phyloP scores from a whole-genome alignment of 2,888 invertebrate genomes.

The Drosophila ustulata region DNA sequence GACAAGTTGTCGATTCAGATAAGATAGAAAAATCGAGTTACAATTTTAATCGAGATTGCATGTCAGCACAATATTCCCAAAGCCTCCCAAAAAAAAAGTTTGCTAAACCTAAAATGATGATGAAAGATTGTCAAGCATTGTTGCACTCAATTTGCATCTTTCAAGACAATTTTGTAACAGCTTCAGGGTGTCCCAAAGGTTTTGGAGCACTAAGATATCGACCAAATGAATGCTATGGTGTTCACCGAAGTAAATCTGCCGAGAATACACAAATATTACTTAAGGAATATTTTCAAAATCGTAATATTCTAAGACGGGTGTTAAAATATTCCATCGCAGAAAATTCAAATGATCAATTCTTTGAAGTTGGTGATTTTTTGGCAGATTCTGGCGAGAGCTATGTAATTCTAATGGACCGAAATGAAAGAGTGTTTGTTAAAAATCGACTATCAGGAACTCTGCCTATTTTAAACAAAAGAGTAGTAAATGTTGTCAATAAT shows the following conservation, averaged over 20 bases:
- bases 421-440: slow-evolving; percentile 48
- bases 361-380: slow-evolving; percentile 47
- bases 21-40: slow-evolving; percentile 45
- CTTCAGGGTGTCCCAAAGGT: slow-evolving; percentile 68
- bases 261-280: slow-evolving; percentile 35
- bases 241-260: slow-evolving; percentile 46
- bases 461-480: slow-evolving; percentile 58
- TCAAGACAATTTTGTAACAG: slow-evolving; percentile 53
- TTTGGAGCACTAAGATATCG: slow-evolving; percentile 70
- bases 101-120: not conserved
- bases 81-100: not conserved
- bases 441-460: slow-evolving; percentile 17
- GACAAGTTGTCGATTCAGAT: slow-evolving; percentile 55
- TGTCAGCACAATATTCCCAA: slow-evolving; percentile 40
- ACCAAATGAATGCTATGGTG: slow-evolving; percentile 77
- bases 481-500: slow-evolving; percentile 31
- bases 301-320: slow-evolving; percentile 55
- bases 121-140: slow-evolving; percentile 53
- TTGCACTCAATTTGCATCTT: slow-evolving; percentile 78
- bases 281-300: slow-evolving; percentile 65
- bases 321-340: slow-evolving; percentile 48
- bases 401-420: slow-evolving; percentile 59
- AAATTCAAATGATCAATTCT: slow-evolving; percentile 9
- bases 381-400: slow-evolving; percentile 44
- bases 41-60: slow-evolving; percentile 66